A percentile compares a stretch with the other conserved stretches of the same genome.
Conservation (phyloP, 2,888 invertebrate genomes). For the Neuroscelio doddi region DNA sequence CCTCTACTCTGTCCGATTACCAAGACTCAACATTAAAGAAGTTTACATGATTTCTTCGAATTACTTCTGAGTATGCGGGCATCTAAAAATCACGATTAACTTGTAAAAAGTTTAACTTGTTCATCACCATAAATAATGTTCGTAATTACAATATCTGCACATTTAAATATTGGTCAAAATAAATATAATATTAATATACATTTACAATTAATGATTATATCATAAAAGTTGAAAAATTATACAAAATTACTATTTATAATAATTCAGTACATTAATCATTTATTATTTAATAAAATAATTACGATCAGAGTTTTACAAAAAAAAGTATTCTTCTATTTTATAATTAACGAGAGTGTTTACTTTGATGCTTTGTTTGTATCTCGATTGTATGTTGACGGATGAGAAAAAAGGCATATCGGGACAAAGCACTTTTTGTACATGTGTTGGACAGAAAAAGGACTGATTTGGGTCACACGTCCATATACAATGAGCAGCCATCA, state of each 20-base stretch:
- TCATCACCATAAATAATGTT: neutral
- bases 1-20: conserved; percentile 24
- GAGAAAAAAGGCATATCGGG: conserved; percentile 11
- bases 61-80: conserved; percentile 26
- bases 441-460: conserved; percentile 18
- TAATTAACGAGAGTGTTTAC: too few relatives aligned
- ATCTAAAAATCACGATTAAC: conserved; percentile 9
- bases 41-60: conserved; percentile 42
- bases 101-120: neutral
- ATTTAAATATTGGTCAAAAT: too few relatives aligned
- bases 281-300: too few relatives aligned
- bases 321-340: too few relatives aligned
- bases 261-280: too few relatives aligned
- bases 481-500: conserved; percentile 28
- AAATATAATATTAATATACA: too few relatives aligned
- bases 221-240: too few relatives aligned
- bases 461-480: conserved; percentile 42
- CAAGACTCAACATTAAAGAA: conserved; percentile 20
- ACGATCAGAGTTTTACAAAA: too few relatives aligned
- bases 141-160: neutral
- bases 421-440: conserved; percentile 19
- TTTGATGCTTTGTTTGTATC: conserved; percentile 6
- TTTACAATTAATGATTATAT: neutral
- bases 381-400: conserved; percentile 2
- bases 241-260: too few relatives aligned